Conservation (phyloP, 2,113 vertebrate species). For the Sinocyclocheilus maitianheensis region DNA sequence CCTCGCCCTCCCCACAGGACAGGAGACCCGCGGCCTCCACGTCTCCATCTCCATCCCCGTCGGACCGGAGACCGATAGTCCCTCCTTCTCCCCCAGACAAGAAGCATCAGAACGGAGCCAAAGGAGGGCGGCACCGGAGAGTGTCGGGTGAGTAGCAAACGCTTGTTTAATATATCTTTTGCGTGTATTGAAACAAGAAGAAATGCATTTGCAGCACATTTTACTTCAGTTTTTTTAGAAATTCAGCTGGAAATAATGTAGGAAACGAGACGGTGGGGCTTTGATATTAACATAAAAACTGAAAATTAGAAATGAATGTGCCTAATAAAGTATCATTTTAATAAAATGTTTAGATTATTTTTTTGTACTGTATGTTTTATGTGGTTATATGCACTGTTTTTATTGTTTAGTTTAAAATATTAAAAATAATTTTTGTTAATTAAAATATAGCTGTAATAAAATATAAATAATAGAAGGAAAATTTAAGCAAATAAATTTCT, state of each 20-base stretch:
- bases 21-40: constrained; percentile 61
- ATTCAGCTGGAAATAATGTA: not conserved
- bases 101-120: constrained; percentile 91
- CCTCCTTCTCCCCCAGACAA: constrained; percentile 77
- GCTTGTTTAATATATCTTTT: not conserved
- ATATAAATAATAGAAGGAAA: not conserved
- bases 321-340: no score
- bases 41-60: constrained; percentile 65
- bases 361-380: not conserved
- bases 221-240: not conserved
- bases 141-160: constrained; percentile 84
- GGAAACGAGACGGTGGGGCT: not conserved
- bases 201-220: not conserved
- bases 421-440: not conserved
- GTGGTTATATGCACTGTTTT: not conserved
- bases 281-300: not conserved
- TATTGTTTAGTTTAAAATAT: not conserved
- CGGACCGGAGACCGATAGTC: constrained; percentile 50
- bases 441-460: not conserved
- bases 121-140: constrained; percentile 86
- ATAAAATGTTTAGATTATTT: not conserved
- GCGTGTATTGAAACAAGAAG: not conserved
- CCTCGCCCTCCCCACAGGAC: constrained; percentile 62
- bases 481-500: no score
- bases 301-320: no score